phyloP scores from a whole-genome alignment of 2,113 vertebrate genomes.

The Pagrus major region DNA sequence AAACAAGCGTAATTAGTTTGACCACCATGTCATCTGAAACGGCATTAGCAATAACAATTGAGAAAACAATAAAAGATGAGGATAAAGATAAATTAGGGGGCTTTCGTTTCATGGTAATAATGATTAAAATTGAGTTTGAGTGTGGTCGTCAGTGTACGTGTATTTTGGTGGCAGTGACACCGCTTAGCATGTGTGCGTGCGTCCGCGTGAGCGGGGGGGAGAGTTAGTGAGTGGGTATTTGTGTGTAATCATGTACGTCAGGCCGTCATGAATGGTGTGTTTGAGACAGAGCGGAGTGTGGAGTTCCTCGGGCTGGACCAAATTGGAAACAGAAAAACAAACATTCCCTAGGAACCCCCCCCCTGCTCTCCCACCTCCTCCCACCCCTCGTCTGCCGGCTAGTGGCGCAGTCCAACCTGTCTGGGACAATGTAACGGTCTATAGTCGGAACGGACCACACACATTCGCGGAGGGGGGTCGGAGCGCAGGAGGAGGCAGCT shows the following conservation, averaged over 20 bases:
- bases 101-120: conserved; percentile 48
- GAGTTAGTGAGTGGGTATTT: conserved; percentile 64
- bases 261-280: conserved; percentile 83
- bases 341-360: conserved; percentile 78
- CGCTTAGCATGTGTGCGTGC: background rate
- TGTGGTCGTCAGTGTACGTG: background rate
- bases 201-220: background rate
- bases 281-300: conserved; percentile 82
- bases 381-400: conserved; percentile 63
- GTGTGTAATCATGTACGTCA: conserved; percentile 80
- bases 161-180: conserved; percentile 8
- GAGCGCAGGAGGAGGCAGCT: conserved; percentile 38
- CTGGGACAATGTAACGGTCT: conserved; percentile 84
- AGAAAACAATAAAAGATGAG: conserved; percentile 72
- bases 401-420: conserved; percentile 80
- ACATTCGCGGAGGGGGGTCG: conserved; percentile 44
- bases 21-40: conserved; percentile 69
- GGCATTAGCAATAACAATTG: conserved; percentile 77
- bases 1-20: conserved; percentile 67
- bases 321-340: conserved; percentile 86
- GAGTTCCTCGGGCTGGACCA: conserved; percentile 82
- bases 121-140: conserved; percentile 46
- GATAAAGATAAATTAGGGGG: conserved; percentile 57
- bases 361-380: conserved; percentile 26
- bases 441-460: conserved; percentile 82